These are phyloP conservation scores for Vulpes lagopus DNA, from an alignment of 2,113 vertebrate species.

Conservation along the genomic window DNA sequence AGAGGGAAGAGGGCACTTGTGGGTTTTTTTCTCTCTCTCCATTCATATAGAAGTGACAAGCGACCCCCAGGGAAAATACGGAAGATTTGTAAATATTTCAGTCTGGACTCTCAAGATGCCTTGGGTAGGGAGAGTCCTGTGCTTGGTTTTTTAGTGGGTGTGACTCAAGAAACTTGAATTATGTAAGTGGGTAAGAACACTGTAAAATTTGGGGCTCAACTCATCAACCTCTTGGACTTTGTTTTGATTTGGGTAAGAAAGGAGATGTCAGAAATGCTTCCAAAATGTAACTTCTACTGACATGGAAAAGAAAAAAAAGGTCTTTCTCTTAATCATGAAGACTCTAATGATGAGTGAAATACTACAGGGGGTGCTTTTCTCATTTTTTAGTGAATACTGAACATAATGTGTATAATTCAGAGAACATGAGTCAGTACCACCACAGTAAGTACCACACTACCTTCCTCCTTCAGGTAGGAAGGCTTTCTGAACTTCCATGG, in stretches of 20 bases:
- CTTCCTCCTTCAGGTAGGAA: neutral
- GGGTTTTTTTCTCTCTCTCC: neutral
- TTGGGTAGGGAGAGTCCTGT: neutral
- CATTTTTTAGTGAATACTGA: neutral
- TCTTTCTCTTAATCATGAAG: neutral
- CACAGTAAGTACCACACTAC: neutral
- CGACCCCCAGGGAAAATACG: neutral
- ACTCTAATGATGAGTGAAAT: neutral
- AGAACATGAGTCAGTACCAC: fast-evolving
- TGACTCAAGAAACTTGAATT: neutral
- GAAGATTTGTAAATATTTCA: neutral
- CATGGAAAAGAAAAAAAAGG: neutral
- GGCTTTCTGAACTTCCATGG: neutral
- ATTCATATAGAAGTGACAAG: neutral
- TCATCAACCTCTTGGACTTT: slow-evolving; percentile 7
- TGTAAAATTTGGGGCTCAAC: neutral
- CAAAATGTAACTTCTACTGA: neutral
- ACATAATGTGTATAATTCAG: neutral
- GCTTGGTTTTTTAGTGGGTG: neutral
- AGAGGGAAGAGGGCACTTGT: too few relatives aligned
- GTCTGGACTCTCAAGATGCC: neutral
- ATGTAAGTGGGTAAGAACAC: neutral
- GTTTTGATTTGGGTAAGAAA: neutral
- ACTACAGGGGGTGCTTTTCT: neutral
- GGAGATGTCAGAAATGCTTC: neutral